Conservation (phyloP, 2,113 vertebrate species). For the Entomyzon cyanotis region DNA sequence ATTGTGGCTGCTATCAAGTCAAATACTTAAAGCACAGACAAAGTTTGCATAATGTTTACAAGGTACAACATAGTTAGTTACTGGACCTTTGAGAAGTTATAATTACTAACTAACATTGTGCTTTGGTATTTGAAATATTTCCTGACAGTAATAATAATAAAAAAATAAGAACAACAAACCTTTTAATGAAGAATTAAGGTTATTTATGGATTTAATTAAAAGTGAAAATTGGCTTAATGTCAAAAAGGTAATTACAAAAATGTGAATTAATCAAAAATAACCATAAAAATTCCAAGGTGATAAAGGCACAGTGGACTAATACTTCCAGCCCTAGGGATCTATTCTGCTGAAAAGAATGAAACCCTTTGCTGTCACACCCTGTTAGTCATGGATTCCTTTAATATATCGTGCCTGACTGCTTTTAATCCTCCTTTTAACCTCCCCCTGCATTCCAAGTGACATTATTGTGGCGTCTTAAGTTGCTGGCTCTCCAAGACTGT, state of each 20-base stretch:
- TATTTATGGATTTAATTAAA: slow-evolving; percentile 83
- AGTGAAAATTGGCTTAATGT: slow-evolving; percentile 74
- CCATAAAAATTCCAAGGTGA: slow-evolving; percentile 83
- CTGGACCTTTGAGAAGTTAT: slow-evolving; percentile 57
- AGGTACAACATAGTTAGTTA: slow-evolving; percentile 40
- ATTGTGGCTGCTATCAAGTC: neutral
- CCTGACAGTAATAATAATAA: slow-evolving; percentile 66
- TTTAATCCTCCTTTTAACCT: slow-evolving; percentile 77
- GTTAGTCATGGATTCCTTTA: slow-evolving; percentile 82
- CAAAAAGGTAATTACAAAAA: slow-evolving; percentile 74
- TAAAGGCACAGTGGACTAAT: slow-evolving; percentile 76
- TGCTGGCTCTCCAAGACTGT: slow-evolving; percentile 29
- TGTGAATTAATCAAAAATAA: slow-evolving; percentile 78
- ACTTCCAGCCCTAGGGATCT: slow-evolving; percentile 72
- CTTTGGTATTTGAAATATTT: slow-evolving; percentile 81
- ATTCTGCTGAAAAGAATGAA: slow-evolving; percentile 78
- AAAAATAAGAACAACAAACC: slow-evolving; percentile 72
- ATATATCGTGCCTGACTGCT: slow-evolving; percentile 68
- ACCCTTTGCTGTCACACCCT: slow-evolving; percentile 77
- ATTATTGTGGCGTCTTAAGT: slow-evolving; percentile 66
- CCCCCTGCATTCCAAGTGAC: slow-evolving; percentile 62
- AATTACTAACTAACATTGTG: slow-evolving; percentile 64
- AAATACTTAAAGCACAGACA: neutral
- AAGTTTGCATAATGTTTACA: slow-evolving; percentile 18
- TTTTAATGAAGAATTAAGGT: slow-evolving; percentile 78